Conservation (phyloP, 92 coral and sea anemone genomes). For the Heteractis magnifica region DNA sequence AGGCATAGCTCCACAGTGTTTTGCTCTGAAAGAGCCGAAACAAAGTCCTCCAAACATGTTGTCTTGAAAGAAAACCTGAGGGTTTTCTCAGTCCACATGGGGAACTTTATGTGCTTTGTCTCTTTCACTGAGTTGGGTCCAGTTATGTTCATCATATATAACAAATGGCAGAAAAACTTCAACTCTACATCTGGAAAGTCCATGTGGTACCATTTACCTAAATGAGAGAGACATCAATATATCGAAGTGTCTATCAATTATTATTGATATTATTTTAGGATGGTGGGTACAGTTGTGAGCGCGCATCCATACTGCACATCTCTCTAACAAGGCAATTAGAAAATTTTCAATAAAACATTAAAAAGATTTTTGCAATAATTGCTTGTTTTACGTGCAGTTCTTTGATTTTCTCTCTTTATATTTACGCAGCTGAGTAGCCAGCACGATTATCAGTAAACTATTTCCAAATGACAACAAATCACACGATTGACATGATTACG, state of each 20-base stretch:
- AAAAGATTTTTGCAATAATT: no score
- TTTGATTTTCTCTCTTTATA: no score
- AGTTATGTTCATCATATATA: neutral
- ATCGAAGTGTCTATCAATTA: neutral
- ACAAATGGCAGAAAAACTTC: neutral
- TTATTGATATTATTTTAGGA: no score
- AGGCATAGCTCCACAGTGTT: neutral
- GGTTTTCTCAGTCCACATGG: conserved; percentile 9
- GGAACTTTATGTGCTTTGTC: conserved; percentile 3
- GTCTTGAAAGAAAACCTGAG: neutral
- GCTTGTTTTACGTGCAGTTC: no score
- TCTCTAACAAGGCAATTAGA: no score
- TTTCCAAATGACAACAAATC: no score
- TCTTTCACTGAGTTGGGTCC: neutral
- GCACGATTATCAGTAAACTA: no score
- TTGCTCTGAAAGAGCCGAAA: neutral
- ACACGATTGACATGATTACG: no score
- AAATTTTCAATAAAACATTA: no score
- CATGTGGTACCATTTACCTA: conserved; percentile 12
- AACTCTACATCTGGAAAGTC: neutral
- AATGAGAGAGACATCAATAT: neutral
- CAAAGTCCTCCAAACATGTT: neutral
- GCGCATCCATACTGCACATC: no score
- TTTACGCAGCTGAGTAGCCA: no score
- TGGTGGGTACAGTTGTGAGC: no score